Conservation (phyloP, 1,140 invertebrate genomes). For the Orchesella cincta region DNA sequence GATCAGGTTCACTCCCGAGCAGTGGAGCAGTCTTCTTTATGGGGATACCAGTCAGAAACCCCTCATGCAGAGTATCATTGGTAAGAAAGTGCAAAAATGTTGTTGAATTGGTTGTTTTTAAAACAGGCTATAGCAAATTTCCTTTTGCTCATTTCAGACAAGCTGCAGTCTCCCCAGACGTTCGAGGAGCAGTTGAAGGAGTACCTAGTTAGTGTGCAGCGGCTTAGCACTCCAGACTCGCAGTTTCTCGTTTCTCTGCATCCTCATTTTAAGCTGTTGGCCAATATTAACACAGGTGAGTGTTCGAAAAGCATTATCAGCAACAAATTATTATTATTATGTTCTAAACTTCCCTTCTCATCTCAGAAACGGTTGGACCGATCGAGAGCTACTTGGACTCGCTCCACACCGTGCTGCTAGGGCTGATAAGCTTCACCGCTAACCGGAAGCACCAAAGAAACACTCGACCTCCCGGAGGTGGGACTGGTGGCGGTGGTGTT, state of each 20-base stretch:
- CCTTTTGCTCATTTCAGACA: slow-evolving; percentile 60
- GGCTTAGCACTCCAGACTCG: slow-evolving; percentile 81
- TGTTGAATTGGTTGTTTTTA: slow-evolving; percentile 2
- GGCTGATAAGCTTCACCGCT: background rate
- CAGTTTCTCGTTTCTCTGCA: slow-evolving; percentile 65
- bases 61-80: slow-evolving; percentile 97
- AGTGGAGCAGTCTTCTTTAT: slow-evolving; percentile 84
- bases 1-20: slow-evolving; percentile 93
- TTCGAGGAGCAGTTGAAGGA: slow-evolving; percentile 90
- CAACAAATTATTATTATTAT: background rate
- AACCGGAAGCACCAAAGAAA: slow-evolving; percentile 10
- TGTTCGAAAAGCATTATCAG: too few species aligned
- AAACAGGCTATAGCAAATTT: too few species aligned
- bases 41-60: slow-evolving; percentile 94
- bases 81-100: slow-evolving; percentile 53
- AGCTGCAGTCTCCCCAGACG: slow-evolving; percentile 87
- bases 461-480: background rate
- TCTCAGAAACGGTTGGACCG: background rate
- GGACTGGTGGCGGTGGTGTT: background rate
- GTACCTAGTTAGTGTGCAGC: slow-evolving; percentile 84
- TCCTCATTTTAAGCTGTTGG: slow-evolving; percentile 76
- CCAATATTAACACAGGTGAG: background rate
- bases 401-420: background rate
- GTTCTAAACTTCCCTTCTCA: background rate
- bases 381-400: background rate